Conservation (phyloP, 2,888 invertebrate genomes). For the Hirtodrosophila histrioides region DNA sequence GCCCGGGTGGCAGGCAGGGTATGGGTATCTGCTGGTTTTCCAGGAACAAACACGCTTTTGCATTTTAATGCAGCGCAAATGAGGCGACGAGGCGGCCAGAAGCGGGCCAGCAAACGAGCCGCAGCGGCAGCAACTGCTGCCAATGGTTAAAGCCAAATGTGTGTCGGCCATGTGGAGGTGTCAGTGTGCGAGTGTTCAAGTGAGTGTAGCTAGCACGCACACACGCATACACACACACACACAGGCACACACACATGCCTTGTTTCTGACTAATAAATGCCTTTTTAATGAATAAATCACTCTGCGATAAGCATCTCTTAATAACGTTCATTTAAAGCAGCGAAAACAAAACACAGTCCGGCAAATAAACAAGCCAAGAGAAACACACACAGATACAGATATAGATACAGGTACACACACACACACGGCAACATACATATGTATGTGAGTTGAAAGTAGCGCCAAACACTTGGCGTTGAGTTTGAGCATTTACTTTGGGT, state of each 20-base stretch:
- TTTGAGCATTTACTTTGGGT: conserved; percentile 52
- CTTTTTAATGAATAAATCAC: conserved; percentile 84
- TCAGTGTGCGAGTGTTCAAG: conserved; percentile 47
- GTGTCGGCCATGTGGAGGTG: conserved; percentile 56
- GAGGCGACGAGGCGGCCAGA: conserved; percentile 57
- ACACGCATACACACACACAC: conserved; percentile 26
- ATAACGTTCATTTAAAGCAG: conserved; percentile 83
- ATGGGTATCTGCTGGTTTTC: conserved; percentile 69
- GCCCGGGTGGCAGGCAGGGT: conserved; percentile 11
- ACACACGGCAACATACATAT: too few species aligned
- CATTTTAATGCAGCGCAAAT: conserved; percentile 79
- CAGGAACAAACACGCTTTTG: conserved; percentile 82
- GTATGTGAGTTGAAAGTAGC: conserved; percentile 33
- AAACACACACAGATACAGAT: conserved; percentile 19
- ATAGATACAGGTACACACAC: neutral
- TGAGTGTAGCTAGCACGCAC: conserved; percentile 52
- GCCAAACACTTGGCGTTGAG: conserved; percentile 59
- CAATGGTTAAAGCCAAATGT: conserved; percentile 45
- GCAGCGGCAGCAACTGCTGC: conserved; percentile 26
- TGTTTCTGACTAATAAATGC: conserved; percentile 83
- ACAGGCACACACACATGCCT: conserved; percentile 41
- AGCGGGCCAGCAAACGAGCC: conserved; percentile 50
- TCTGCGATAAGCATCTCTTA: conserved; percentile 84
- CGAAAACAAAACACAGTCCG: conserved; percentile 72
- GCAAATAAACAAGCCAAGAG: conserved; percentile 55